Percentiles rank a stretch among this genome's conserved stretches.
Conservation (phyloP, 1,140 invertebrate species). For the Oryctes rhinoceros region DNA sequence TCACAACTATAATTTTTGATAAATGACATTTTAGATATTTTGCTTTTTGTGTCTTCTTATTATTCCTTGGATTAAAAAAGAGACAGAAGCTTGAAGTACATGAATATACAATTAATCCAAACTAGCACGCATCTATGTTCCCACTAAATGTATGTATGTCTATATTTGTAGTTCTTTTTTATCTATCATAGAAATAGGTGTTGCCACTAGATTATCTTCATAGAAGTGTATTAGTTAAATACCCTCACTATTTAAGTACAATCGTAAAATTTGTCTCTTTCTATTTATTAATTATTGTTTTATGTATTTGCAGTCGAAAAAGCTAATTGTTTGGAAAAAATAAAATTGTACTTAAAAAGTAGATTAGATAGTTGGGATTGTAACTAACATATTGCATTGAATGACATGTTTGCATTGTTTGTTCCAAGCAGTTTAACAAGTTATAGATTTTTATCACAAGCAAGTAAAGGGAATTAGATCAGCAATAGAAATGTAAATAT, state of each 20-base stretch:
- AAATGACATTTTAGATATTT: conserved; percentile 1
- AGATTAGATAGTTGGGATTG: background rate
- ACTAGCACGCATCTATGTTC: conserved; percentile 25
- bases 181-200: conserved; percentile 22
- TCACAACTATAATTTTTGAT: background rate
- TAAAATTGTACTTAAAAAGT: background rate
- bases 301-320: background rate
- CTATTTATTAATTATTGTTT: background rate
- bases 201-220: background rate
- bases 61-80: background rate
- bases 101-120: conserved; percentile 29
- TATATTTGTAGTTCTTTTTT: conserved; percentile 12
- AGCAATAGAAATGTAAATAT: conserved; percentile 26
- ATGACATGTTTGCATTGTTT: conserved; percentile 9
- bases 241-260: background rate
- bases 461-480: conserved; percentile 24
- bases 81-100: background rate
- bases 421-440: background rate
- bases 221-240: conserved; percentile 1
- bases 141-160: conserved; percentile 22
- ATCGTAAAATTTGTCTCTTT: background rate
- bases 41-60: conserved; percentile 4
- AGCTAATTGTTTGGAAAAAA: background rate
- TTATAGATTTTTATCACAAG: conserved; percentile 14
- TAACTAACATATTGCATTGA: background rate